Conservation (phyloP, 2,888 invertebrate genomes). For the Gerris lacustris region DNA sequence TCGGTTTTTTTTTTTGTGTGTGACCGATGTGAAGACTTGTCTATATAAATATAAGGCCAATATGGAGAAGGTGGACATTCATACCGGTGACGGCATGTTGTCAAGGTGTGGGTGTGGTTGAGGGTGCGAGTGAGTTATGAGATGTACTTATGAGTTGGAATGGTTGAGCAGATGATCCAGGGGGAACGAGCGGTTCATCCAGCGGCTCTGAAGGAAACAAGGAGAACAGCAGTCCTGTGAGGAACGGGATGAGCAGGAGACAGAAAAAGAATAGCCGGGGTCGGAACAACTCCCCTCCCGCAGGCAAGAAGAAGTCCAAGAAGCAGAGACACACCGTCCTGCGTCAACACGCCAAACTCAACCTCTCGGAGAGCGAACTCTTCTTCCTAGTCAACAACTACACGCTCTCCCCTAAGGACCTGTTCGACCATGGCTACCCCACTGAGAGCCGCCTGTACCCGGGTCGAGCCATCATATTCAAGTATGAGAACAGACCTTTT, state of each 20-base stretch:
- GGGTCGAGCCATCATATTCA: slow-evolving; percentile 51
- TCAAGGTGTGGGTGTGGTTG: too few relatives aligned
- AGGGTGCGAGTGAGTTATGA: background rate
- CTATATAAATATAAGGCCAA: too few relatives aligned
- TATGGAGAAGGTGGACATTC: too few relatives aligned
- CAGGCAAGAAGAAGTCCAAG: slow-evolving; percentile 33
- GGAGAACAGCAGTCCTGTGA: slow-evolving; percentile 30
- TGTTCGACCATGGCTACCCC: slow-evolving; percentile 59
- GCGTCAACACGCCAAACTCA: slow-evolving; percentile 35
- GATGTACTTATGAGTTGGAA: slow-evolving; percentile 1
- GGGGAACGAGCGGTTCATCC: slow-evolving; percentile 34
- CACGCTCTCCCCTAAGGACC: slow-evolving; percentile 47
- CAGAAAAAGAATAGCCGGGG: slow-evolving; percentile 42
- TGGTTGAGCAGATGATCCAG: slow-evolving; percentile 27
- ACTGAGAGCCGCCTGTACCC: slow-evolving; percentile 49
- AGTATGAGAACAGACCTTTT: slow-evolving; percentile 36
- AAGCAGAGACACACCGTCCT: slow-evolving; percentile 19
- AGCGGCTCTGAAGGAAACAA: slow-evolving; percentile 34
- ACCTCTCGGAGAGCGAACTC: slow-evolving; percentile 44
- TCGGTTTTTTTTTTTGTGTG: too few relatives aligned
- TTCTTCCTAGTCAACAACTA: slow-evolving; percentile 48
- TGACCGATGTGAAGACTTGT: too few relatives aligned
- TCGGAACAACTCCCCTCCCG: slow-evolving; percentile 30
- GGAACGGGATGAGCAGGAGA: slow-evolving; percentile 36
- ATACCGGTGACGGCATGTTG: too few relatives aligned